These are phyloP conservation scores for Eurypyga helias DNA, from an alignment of 2,113 vertebrate species.

Conservation along the genomic window DNA sequence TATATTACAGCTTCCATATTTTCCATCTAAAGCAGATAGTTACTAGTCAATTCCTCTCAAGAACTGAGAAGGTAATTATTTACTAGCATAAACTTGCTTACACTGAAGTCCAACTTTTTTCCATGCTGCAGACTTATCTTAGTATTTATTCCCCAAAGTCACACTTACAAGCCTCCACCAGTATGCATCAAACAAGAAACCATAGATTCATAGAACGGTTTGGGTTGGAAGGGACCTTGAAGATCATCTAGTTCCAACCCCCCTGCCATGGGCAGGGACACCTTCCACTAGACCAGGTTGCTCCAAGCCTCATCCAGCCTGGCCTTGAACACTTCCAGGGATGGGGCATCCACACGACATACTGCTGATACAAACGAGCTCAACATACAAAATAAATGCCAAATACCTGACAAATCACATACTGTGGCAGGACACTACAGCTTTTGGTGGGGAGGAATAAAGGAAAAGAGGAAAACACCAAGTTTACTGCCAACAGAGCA, in stretches of 20 bases:
- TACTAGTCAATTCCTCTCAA: conserved; percentile 29
- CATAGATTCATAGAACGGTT: too few species aligned
- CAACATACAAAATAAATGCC: background rate
- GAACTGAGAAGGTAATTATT: conserved; percentile 27
- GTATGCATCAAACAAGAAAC: conserved; percentile 1
- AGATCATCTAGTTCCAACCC: too few species aligned
- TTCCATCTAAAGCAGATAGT: conserved; percentile 33
- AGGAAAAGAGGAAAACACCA: background rate
- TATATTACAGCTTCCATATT: conserved; percentile 34
- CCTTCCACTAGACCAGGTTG: too few species aligned
- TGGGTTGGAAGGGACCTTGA: too few species aligned
- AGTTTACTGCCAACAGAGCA: background rate
- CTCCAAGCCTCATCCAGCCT: too few species aligned
- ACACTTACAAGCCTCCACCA: background rate
- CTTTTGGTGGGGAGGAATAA: background rate
- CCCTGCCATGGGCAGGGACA: too few species aligned
- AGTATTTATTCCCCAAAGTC: conserved; percentile 5
- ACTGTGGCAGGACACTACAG: background rate
- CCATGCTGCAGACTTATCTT: background rate
- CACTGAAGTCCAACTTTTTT: background rate
- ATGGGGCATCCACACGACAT: too few species aligned
- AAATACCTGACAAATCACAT: conserved; percentile 1
- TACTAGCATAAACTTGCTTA: conserved; percentile 17
- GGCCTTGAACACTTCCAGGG: too few species aligned
- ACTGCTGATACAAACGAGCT: background rate